Percentiles rank a stretch among this genome's conserved stretches.
Conservation (phyloP, 2,113 vertebrate species). For the Numida meleagris region DNA sequence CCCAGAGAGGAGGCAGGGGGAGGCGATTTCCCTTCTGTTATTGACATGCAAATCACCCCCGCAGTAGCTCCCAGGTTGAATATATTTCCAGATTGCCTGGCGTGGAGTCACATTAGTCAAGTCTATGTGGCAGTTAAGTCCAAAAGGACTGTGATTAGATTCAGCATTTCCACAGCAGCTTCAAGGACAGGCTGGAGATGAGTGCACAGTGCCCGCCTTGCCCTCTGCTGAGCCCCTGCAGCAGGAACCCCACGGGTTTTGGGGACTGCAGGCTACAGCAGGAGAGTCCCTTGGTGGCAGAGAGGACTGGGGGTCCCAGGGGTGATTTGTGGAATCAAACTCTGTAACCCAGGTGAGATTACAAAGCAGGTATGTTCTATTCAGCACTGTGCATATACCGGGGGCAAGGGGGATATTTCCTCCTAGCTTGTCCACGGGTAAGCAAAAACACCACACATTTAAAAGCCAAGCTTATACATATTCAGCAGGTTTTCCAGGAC, state of each 20-base stretch:
- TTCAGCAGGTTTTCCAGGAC: too few relatives aligned
- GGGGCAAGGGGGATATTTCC: too few relatives aligned
- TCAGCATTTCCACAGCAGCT: background rate
- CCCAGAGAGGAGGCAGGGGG: background rate
- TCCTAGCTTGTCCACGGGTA: too few relatives aligned
- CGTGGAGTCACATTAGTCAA: background rate
- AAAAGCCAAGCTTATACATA: too few relatives aligned
- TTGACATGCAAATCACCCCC: background rate
- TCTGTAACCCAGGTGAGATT: too few relatives aligned
- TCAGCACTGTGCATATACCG: too few relatives aligned
- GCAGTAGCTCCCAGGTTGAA: background rate
- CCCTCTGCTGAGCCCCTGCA: background rate
- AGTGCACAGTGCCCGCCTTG: background rate
- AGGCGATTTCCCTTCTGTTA: background rate
- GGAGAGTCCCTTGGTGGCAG: background rate
- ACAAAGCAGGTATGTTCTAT: too few relatives aligned
- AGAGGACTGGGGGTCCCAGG: background rate
- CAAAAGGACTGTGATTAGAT: background rate
- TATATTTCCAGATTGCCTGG: slow-evolving; percentile 15
- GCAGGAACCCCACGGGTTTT: accelerated
- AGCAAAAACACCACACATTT: too few relatives aligned
- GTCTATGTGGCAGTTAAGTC: background rate
- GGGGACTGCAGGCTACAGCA: accelerated
- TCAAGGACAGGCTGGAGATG: background rate
- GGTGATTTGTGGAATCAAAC: too few relatives aligned